phyloP scores from a whole-genome alignment of 64 coral and sea anemone species.

The Montipora cactus region DNA sequence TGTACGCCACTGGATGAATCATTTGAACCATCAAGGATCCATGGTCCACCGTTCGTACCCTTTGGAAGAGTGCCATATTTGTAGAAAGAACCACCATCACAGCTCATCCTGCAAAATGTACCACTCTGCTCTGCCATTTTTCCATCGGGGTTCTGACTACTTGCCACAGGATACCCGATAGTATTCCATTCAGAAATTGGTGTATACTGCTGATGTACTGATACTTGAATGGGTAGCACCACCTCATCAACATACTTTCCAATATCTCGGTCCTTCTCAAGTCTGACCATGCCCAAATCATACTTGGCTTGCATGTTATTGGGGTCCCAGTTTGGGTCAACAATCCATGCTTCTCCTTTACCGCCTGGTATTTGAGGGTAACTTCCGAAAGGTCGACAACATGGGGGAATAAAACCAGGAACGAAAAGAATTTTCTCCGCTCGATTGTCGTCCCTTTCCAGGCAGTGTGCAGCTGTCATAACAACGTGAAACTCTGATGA shows the following conservation, averaged over 20 bases:
- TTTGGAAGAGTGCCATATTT: slow-evolving; percentile 1
- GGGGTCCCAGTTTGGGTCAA: neutral
- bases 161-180: neutral
- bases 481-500: neutral
- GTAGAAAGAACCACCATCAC: neutral
- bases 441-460: neutral
- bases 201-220: neutral
- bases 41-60: neutral
- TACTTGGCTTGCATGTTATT: neutral
- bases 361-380: neutral
- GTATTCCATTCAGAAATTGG: neutral
- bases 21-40: neutral
- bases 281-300: neutral
- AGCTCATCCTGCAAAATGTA: neutral
- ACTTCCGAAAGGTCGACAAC: neutral
- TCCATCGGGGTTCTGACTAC: neutral
- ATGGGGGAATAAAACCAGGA: neutral
- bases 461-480: neutral
- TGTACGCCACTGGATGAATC: neutral
- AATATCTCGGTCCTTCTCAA: neutral
- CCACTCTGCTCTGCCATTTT: neutral
- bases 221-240: neutral
- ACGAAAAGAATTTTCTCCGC: neutral
- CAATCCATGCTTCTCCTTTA: neutral
- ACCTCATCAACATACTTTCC: neutral